Base-by-base conservation (phyloP, 2,113 vertebrate genomes). In the Baryphthengus martii region DNA sequence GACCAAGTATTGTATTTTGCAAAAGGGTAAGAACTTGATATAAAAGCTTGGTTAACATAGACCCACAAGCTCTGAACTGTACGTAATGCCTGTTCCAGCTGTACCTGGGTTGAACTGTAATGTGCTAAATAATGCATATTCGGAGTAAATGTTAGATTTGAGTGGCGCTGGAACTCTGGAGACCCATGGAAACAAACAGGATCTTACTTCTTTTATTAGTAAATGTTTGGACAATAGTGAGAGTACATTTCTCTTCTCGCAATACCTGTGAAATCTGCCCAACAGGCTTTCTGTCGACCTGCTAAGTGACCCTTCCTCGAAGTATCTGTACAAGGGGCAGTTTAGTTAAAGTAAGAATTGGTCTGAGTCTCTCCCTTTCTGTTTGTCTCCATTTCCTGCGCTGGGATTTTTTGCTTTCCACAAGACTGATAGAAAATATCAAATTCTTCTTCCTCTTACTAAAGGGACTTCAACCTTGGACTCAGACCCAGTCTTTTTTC, bases 91-190 rank as follows among this genome's bases (percentile, higher is more conserved):
- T 87, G 21, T 71, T 77, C 63, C 42, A 58, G 37, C 24, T 93
- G 90, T 75, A 62, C 73, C 92, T 96, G 90, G 66, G 16, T 66
- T 95, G 86, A 93, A 76, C 82, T 66, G 53, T 65, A 39, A 16
- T 1, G 0, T 58, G 15, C 45, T 94, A 90, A 97, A 95, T 93
- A 92, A 95, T 91, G 56, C 70, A 92, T 88, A 50, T 78, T 56
- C 3, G 10, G 90, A 95, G 65, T n/a, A 75, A 91, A 56, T 83
- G 67, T 72, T 66, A 50, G 49, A 44, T 50, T 49, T 92, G 75
- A 95, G 75, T 35, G 52, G 75, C 80, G 68, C 24, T 13, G 6
- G n/a, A 81, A 6, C 67, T 56, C 78, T 55, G 39, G 61, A 78
- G 45, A 83, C 13, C 26, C 5, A 23, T 49, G 56, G 75, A 88